Conservation (phyloP, 2,113 vertebrate species). For the Hippotragus niger region DNA sequence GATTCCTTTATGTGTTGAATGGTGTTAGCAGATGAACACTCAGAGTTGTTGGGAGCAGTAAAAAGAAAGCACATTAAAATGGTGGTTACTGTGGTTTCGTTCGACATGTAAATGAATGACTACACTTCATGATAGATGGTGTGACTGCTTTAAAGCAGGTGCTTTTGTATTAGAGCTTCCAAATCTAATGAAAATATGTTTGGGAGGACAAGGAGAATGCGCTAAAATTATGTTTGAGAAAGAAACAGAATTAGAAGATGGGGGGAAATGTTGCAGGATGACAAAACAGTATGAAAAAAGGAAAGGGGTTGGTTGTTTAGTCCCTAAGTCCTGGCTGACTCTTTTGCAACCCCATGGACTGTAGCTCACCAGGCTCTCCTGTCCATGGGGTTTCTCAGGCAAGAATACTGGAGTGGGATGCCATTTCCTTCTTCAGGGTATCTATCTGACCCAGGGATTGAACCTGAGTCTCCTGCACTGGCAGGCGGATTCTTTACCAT, state of each 20-base stretch:
- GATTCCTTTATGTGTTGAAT: background rate
- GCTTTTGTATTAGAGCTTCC: background rate
- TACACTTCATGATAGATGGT: background rate
- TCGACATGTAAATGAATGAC: background rate
- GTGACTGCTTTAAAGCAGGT: background rate
- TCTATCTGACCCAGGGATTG: background rate
- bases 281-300: background rate
- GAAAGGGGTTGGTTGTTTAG: background rate
- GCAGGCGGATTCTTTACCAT: fast-evolving
- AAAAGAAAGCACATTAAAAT: background rate
- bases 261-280: background rate
- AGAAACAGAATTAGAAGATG: background rate
- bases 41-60: background rate
- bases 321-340: background rate
- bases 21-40: background rate
- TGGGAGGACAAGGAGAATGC: background rate
- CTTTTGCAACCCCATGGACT: background rate
- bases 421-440: background rate
- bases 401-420: background rate
- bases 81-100: background rate
- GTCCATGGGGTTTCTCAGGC: background rate
- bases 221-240: background rate
- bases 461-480: background rate
- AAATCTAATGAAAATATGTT: background rate
- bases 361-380: background rate